Evolutionary conservation across 2,888 invertebrate genomes (phyloP), one percentile per base, ranked within the genome.

Genomic region (Auanema sp.): DNA sequence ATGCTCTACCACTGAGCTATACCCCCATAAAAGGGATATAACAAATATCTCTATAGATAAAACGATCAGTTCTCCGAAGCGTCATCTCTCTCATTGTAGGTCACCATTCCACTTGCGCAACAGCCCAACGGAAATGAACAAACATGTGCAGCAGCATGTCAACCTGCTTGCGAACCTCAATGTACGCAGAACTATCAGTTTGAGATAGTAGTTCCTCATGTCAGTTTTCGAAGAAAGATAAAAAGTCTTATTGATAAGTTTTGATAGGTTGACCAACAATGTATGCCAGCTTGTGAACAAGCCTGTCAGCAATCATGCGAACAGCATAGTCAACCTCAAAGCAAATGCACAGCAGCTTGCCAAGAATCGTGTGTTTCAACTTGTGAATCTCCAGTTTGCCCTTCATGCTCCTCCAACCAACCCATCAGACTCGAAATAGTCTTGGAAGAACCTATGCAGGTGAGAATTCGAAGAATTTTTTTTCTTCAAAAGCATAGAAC

Each of bases 111-210:
- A 25, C 65, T 59, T 8, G 33, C 33, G 33, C 33, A 33, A 18
- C 21, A 47, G 47, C 47, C 47, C 18, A 52, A 12, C 12, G n/a
- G 53, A 12, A 25, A 33, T 8, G 33, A 33, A 33, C 33, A 33
- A 33, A 33, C 33, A 33, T 73, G 73, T 53, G 69, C 71, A 33
- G 64, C 70, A 33, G 68, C 66, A 24, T 73, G 73, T 62, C 73
- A 71, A 43, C 71, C 73, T 23, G 44, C 64, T 1, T 73, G 73
- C 44, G 61, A 61, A 40, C 25, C 66, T 12, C 63, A 64, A n/a
- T 74, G 73, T 55, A 69, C 64, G 33, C 69, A 71, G 50, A 66
- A 74, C 58, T 74, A 71, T 57, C 73, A 74, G 53, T 74, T 74
- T 43, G 73, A 74, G 43, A 71, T 74, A 21, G 58, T 69, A 6